Evolutionary conservation across 2,113 vertebrate genomes (phyloP), one percentile per base, ranked within the genome.

Genomic region (Aleadryas rufinucha): DNA sequence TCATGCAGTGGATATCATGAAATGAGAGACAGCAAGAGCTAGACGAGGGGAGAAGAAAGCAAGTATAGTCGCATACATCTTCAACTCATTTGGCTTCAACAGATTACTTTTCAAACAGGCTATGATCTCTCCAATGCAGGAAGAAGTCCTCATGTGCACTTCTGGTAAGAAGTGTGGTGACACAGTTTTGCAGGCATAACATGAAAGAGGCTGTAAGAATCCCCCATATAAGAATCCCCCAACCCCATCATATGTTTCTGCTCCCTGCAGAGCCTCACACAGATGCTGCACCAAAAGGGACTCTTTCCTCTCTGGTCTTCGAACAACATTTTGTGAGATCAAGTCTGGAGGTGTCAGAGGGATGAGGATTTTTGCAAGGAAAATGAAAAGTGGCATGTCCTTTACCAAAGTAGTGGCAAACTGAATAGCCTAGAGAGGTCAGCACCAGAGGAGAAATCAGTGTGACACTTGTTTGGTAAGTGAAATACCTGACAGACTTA

Each of bases 181-280:
- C 8, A 22, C 0, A 1, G 9, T 82, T 86, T 45, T 53, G 28
- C 42, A 68, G 19, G 7, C 0, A 0, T 42, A 47, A 11, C 11
- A 20, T 16, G 21, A 49, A 6, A n/a, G 19, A 64, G 8, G 10
- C 7, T 64, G 6, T 33, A 59, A 35, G 44, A 42, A 76, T 35
- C 9, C 4, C 10, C 16, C 18, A 33, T 13, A 54, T 16, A 59
- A 24, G 56, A 23, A 57, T 23, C 6, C 22, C 56, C 16, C 19
- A 50, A 20, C 6, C 3, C 27, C 23, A 45, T 24, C 11, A 22
- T 4, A 6, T 19, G 19, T 31, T 94, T 66, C 42, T 70, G 24
- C 33, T 88, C 9, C 8, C 23, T 68, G 5, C 2, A 26, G 47
- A 70, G 13, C 13, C 20, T 71, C 11, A 6, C 9, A 47, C 7